phyloP scores from a whole-genome alignment of 2,888 invertebrate species.

The Cylloceria caligata region DNA sequence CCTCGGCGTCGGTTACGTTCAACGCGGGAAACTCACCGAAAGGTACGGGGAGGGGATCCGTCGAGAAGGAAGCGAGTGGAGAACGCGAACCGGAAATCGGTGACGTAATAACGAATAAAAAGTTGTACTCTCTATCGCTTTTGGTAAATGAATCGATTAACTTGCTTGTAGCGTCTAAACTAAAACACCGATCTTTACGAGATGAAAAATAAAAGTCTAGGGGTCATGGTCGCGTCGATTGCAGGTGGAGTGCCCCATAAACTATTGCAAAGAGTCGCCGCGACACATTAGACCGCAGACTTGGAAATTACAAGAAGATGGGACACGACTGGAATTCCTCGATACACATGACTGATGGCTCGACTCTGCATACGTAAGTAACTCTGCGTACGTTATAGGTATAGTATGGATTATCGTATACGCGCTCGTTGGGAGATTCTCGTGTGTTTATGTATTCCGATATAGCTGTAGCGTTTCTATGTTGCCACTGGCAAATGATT shows the following conservation, averaged over 20 bases:
- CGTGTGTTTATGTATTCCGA: slow-evolving; percentile 26
- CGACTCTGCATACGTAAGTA: slow-evolving; percentile 8
- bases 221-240: not conserved
- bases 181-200: not conserved
- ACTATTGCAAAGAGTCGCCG: not conserved
- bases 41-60: too few species aligned
- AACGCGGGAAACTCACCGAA: too few species aligned
- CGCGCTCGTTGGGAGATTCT: slow-evolving; percentile 39
- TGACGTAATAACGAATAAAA: too few species aligned
- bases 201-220: not conserved
- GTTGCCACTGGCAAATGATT: slow-evolving; percentile 67
- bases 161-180: too few species aligned
- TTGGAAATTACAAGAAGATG: slow-evolving; percentile 29
- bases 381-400: not conserved
- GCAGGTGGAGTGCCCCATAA: not conserved
- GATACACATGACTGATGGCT: slow-evolving; percentile 62
- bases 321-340: slow-evolving; percentile 44
- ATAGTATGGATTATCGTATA: not conserved
- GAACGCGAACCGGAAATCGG: too few species aligned
- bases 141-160: too few species aligned
- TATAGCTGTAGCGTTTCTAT: slow-evolving; percentile 24
- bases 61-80: too few species aligned
- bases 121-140: too few species aligned
- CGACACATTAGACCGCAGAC: not conserved
- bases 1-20: too few species aligned